phyloP scores from a whole-genome alignment of 2,113 vertebrate species.

The Anoura caudifer region DNA sequence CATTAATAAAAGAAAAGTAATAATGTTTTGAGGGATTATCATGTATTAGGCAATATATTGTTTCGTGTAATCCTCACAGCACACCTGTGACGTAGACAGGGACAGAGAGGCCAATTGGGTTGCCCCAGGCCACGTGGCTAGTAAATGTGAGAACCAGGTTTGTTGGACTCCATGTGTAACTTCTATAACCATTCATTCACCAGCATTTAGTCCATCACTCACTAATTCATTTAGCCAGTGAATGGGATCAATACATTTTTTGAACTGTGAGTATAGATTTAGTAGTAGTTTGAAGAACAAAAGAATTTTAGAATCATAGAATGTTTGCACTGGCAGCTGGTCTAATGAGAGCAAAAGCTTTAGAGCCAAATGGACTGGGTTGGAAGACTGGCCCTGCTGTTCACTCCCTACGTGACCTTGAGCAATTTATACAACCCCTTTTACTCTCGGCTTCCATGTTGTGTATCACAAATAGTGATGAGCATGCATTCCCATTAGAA shows the following conservation, averaged over 20 bases:
- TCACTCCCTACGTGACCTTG: neutral
- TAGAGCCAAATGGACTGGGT: neutral
- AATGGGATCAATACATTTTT: neutral
- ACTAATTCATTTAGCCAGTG: slow-evolving; percentile 1
- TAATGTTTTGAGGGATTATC: slow-evolving; percentile 7
- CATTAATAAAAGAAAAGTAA: neutral
- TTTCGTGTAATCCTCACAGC: slow-evolving; percentile 18
- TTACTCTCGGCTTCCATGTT: neutral
- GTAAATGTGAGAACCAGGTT: neutral
- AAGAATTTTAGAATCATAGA: slow-evolving; percentile 13
- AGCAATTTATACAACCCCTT: neutral
- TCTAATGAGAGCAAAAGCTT: slow-evolving; percentile 3
- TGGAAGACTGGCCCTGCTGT: neutral
- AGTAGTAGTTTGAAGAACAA: slow-evolving; percentile 15
- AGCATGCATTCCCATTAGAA: neutral
- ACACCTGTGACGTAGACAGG: neutral
- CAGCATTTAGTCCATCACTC: neutral
- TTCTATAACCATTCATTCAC: neutral
- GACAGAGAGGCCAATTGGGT: neutral
- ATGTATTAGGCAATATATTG: neutral
- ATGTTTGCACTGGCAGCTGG: neutral
- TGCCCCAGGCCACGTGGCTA: neutral
- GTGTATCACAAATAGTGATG: neutral
- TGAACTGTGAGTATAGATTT: slow-evolving; percentile 2
- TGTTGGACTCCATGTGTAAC: neutral